Percentiles rank a stretch among this genome's conserved stretches.
phyloP scores from a whole-genome alignment of 1,140 invertebrate species.

The Globodera rostochiensis region DNA sequence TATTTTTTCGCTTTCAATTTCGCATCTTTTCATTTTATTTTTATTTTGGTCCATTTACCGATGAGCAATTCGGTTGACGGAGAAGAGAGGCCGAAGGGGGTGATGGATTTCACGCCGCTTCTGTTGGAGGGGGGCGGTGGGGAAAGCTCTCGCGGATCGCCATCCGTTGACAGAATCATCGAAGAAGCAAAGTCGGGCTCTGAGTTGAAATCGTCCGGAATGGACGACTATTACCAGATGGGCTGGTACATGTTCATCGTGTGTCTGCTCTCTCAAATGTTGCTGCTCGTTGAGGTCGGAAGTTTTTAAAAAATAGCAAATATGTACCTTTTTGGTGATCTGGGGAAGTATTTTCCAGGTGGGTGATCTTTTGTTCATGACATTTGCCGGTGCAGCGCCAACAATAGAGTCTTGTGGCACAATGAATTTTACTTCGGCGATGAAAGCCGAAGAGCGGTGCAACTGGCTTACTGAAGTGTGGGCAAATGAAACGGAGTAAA shows the following conservation, averaged over 20 bases:
- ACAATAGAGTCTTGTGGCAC: conserved; percentile 35
- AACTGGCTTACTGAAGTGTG: conserved; percentile 7
- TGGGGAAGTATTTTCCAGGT: conserved; percentile 13
- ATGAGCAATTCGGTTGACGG: background rate
- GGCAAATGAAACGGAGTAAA: conserved; percentile 21
- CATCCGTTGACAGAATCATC: no score
- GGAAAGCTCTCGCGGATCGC: background rate
- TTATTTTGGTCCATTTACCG: background rate
- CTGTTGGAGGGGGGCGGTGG: background rate
- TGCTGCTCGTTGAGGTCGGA: conserved; percentile 27
- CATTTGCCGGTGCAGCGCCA: conserved; percentile 40
- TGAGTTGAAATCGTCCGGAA: background rate
- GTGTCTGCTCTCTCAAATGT: conserved; percentile 29
- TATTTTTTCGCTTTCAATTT: no score
- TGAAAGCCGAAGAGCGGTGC: conserved; percentile 41
- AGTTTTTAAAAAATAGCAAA: background rate
- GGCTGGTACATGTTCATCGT: conserved; percentile 30
- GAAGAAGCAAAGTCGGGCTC: background rate
- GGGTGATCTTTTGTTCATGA: conserved; percentile 39
- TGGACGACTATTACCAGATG: conserved; percentile 27
- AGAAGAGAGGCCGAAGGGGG: background rate
- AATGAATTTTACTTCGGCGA: background rate
- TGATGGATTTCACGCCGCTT: background rate
- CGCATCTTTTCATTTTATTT: no score
- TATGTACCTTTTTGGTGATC: background rate